Percentiles rank a stretch among this genome's conserved stretches.
Conservation (phyloP, 2,113 vertebrate species). For the Edolisoma coerulescens region DNA sequence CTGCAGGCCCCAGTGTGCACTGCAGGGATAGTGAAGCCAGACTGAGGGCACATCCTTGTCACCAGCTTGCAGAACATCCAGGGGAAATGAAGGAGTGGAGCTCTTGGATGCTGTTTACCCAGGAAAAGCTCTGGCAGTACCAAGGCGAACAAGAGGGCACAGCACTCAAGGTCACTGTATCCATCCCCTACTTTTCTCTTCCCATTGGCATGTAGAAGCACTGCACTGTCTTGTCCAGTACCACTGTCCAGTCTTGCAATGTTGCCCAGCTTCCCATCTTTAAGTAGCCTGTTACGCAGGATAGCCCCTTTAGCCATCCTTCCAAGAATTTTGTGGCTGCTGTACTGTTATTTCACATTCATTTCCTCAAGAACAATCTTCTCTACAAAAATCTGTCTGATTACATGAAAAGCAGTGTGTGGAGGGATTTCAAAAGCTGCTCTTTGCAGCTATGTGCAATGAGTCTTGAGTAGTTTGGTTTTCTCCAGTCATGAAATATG, state of each 20-base stretch:
- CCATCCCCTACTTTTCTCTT: background rate
- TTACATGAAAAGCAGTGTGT: background rate
- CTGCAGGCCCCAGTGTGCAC: background rate
- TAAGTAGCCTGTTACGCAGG: background rate
- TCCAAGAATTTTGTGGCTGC: background rate
- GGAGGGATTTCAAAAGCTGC: background rate
- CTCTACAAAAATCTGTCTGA: background rate
- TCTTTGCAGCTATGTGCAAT: background rate
- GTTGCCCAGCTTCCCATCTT: background rate
- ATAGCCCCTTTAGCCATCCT: background rate
- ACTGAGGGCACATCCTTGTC: background rate
- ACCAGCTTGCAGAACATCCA: background rate
- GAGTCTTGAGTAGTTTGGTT: background rate
- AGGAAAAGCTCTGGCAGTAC: background rate
- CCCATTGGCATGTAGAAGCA: accelerated
- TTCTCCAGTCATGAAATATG: background rate
- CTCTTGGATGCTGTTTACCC: background rate
- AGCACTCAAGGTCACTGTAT: background rate
- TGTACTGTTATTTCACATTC: background rate
- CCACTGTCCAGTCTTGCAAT: background rate
- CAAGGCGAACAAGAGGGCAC: background rate
- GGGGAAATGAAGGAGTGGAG: background rate
- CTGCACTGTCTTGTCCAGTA: background rate
- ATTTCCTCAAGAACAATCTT: background rate
- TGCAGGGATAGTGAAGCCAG: background rate